phyloP scores from a whole-genome alignment of 1,140 invertebrate genomes.

The Steinernema khuongi region DNA sequence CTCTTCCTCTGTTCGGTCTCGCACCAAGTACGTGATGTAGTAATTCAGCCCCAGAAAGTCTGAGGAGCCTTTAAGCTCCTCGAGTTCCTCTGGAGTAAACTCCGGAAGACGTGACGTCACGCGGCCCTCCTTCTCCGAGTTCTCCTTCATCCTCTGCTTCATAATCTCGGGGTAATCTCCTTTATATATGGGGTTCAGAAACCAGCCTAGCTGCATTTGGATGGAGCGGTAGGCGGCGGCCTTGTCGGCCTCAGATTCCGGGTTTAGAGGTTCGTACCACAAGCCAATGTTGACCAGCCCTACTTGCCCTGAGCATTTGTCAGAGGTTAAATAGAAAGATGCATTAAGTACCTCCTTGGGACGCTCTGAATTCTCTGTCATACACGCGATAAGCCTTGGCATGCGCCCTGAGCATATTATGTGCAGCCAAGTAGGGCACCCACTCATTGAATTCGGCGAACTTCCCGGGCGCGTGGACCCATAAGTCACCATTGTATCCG shows the following conservation, averaged over 20 bases:
- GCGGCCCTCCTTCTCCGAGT: not conserved
- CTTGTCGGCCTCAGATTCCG: not conserved
- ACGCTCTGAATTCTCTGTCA: not conserved
- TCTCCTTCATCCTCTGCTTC: not conserved
- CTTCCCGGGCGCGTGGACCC: not conserved
- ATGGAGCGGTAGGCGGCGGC: slow-evolving; percentile 2
- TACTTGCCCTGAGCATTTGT: not conserved
- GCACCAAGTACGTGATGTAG: slow-evolving; percentile 20
- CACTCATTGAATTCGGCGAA: not conserved
- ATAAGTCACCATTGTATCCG: slow-evolving; percentile 7
- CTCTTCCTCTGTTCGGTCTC: not conserved
- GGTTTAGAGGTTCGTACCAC: not conserved
- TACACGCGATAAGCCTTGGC: slow-evolving; percentile 46
- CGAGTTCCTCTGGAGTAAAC: slow-evolving; percentile 4
- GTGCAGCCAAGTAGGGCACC: not conserved
- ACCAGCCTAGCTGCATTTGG: slow-evolving; percentile 21
- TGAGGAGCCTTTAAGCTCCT: slow-evolving; percentile 5
- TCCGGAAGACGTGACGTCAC: slow-evolving; percentile 1
- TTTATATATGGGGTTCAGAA: slow-evolving; percentile 5
- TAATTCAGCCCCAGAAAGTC: slow-evolving; percentile 41
- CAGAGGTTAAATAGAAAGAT: not conserved
- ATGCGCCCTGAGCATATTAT: slow-evolving; percentile 58
- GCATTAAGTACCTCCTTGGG: not conserved
- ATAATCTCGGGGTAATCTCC: slow-evolving; percentile 16
- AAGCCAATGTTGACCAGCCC: not conserved